phyloP scores from a whole-genome alignment of 2,113 vertebrate species.

The Delphinapterus leucas region DNA sequence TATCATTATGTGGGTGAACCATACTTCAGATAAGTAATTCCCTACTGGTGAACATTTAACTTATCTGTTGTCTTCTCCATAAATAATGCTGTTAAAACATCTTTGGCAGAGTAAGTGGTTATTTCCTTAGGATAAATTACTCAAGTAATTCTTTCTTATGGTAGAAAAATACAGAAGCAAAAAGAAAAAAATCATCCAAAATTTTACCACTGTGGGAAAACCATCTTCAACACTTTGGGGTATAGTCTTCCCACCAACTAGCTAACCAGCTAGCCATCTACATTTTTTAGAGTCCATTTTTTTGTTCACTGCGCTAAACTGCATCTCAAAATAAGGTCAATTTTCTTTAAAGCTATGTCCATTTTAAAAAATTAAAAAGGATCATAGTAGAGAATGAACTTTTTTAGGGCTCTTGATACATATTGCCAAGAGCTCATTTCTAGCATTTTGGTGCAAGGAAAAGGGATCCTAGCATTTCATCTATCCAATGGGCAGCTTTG shows the following conservation, averaged over 20 bases:
- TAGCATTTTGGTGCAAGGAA: not conserved
- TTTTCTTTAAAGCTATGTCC: not conserved
- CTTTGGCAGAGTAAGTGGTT: not conserved
- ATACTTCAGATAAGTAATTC: not conserved
- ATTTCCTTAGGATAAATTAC: not conserved
- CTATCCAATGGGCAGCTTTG: not conserved
- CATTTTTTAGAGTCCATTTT: not conserved
- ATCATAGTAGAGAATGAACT: not conserved
- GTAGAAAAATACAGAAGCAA: not conserved
- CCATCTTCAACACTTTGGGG: not conserved
- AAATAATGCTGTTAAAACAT: not conserved
- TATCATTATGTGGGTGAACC: not conserved
- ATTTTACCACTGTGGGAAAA: not conserved
- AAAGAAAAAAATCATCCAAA: not conserved
- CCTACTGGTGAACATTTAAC: not conserved
- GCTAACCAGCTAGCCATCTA: not conserved
- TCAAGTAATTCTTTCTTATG: not conserved
- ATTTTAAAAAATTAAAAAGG: not conserved
- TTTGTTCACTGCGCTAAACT: not conserved
- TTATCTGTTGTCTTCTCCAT: not conserved
- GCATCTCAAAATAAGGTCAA: not conserved
- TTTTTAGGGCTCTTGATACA: not conserved
- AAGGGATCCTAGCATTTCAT: not conserved
- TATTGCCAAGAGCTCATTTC: not conserved
- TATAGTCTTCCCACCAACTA: not conserved